Evolutionary conservation across 1,140 invertebrate species (phyloP).

Genomic region (Monochamus saltuarius): DNA sequence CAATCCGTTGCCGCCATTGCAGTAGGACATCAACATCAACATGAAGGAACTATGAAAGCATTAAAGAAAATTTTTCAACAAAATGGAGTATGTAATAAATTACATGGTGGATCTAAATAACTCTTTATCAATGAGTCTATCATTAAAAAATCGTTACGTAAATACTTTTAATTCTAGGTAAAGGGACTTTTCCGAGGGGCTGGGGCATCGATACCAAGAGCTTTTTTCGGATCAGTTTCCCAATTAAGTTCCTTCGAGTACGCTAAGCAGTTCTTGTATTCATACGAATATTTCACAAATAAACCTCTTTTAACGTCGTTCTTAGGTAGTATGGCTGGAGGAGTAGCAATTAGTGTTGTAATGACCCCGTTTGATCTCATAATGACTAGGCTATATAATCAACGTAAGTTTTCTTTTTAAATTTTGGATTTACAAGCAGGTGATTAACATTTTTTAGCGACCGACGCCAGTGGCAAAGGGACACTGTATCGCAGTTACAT

Average conservation of each 20-base stretch:
- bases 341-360: constrained; percentile 73
- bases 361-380: constrained; percentile 93
- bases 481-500: constrained; percentile 72
- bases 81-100: constrained; percentile 61
- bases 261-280: constrained; percentile 63
- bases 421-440: background rate
- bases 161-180: too few species aligned
- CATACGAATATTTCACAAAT: constrained; percentile 57
- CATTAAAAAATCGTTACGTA: too few species aligned
- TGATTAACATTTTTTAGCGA: constrained; percentile 54
- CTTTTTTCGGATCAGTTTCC: constrained; percentile 79
- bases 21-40: constrained; percentile 86
- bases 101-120: background rate
- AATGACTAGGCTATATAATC: constrained; percentile 88
- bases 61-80: constrained; percentile 67
- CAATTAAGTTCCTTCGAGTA: constrained; percentile 83
- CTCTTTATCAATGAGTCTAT: background rate
- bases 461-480: constrained; percentile 67
- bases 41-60: constrained; percentile 68
- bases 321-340: constrained; percentile 75
- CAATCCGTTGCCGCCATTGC: constrained; percentile 75
- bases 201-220: constrained; percentile 69
- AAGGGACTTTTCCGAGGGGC: constrained; percentile 78
- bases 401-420: constrained; percentile 60
- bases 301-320: constrained; percentile 71